phyloP scores from a whole-genome alignment of 2,113 vertebrate genomes.

The Oenanthe oenanthe region DNA sequence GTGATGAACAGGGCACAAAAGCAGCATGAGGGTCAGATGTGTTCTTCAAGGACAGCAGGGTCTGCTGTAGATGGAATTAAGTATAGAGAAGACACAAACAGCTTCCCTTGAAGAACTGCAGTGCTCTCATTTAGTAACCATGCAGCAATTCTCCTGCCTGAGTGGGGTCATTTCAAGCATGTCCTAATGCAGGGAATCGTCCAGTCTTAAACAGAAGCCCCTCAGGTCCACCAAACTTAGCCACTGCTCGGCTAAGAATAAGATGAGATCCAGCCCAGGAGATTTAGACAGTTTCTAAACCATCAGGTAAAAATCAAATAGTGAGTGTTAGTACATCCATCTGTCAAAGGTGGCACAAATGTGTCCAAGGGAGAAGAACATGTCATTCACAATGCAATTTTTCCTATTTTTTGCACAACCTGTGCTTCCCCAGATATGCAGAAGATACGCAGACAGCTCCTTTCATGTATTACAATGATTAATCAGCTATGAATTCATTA shows the following conservation, averaged over 20 bases:
- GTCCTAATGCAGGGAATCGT: background rate
- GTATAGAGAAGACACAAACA: background rate
- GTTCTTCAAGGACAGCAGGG: background rate
- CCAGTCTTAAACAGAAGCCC: background rate
- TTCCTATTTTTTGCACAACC: background rate
- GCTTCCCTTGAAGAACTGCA: background rate
- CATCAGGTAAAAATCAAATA: background rate
- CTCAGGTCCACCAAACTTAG: background rate
- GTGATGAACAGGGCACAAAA: background rate
- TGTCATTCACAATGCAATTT: background rate
- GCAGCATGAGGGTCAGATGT: background rate
- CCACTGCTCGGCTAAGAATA: background rate
- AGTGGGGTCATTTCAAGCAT: background rate
- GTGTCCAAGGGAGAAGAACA: background rate
- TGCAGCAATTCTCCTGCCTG: background rate
- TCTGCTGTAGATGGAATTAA: background rate
- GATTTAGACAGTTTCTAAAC: background rate
- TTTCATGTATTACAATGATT: conserved; percentile 22
- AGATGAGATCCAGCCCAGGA: background rate
- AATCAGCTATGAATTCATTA: conserved; percentile 2
- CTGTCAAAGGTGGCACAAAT: background rate
- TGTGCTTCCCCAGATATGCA: background rate
- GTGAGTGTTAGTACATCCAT: accelerated
- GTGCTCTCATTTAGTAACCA: background rate
- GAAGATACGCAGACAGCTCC: background rate